Evolutionary conservation across 2,113 vertebrate species (phyloP).

Genomic region (Pseudorectes ferrugineus): DNA sequence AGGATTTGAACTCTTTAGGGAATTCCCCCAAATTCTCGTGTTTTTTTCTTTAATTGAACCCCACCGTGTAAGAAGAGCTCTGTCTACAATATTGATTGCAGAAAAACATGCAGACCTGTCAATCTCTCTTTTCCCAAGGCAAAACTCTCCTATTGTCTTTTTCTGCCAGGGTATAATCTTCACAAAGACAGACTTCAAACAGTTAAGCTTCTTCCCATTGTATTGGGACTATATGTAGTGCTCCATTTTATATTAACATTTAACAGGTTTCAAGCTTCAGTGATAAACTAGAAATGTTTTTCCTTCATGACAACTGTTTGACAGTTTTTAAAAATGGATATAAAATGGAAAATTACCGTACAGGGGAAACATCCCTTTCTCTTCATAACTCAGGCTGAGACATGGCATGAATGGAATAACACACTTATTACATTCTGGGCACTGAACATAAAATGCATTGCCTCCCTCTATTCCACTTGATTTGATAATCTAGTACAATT

Average conservation of each 20-base stretch:
- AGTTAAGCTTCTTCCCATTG: conserved; percentile 50
- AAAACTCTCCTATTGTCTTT: conserved; percentile 35
- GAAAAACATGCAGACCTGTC: conserved; percentile 58
- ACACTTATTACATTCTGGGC: not conserved
- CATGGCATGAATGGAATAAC: conserved; percentile 30
- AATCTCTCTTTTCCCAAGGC: conserved; percentile 60
- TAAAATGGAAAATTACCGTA: conserved; percentile 66
- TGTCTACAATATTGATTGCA: conserved; percentile 68
- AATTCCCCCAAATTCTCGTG: conserved; percentile 70
- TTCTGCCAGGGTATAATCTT: conserved; percentile 45
- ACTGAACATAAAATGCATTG: conserved; percentile 10
- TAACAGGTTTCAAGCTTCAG: conserved; percentile 51
- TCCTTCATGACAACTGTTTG: conserved; percentile 56
- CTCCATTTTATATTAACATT: conserved; percentile 52
- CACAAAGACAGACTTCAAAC: conserved; percentile 58
- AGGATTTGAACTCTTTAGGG: conserved; percentile 66
- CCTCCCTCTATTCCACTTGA: conserved; percentile 48
- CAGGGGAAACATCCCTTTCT: conserved; percentile 32
- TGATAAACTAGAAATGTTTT: conserved; percentile 45
- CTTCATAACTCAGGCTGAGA: conserved; percentile 37
- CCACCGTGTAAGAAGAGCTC: conserved; percentile 50
- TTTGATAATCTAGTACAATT: conserved; percentile 56
- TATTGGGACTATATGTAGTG: conserved; percentile 11
- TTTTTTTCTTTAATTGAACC: conserved; percentile 65
- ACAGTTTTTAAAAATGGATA: conserved; percentile 59